Conservation (phyloP, 2,888 invertebrate genomes). For the Lasioglossum vierecki region DNA sequence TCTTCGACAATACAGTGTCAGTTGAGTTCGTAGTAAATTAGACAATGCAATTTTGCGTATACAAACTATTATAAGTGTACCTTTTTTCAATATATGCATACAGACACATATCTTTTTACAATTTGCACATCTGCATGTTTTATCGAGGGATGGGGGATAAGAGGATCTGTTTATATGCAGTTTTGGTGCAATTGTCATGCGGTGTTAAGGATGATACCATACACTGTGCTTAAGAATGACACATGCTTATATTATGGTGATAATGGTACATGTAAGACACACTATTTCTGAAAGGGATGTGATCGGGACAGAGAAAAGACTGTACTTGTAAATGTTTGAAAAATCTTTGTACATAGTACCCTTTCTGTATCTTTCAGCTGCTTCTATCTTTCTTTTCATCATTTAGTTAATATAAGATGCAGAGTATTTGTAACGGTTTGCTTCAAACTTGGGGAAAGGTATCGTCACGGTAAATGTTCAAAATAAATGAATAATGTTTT, state of each 20-base stretch:
- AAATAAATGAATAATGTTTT: neutral
- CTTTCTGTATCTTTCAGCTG: constrained; percentile 68
- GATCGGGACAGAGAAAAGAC: constrained; percentile 20
- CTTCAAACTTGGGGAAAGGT: neutral
- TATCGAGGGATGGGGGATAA: neutral
- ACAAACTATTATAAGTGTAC: neutral
- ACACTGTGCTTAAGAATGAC: constrained; percentile 33
- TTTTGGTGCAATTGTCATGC: constrained; percentile 8
- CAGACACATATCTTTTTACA: constrained; percentile 3
- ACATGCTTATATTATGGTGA: constrained; percentile 50
- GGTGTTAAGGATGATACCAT: constrained; percentile 8
- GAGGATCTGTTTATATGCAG: constrained; percentile 12
- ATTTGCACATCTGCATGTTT: constrained; percentile 48
- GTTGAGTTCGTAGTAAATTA: neutral
- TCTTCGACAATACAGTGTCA: neutral
- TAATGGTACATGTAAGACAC: constrained; percentile 36
- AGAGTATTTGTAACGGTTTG: constrained; percentile 57
- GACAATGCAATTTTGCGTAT: neutral
- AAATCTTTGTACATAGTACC: constrained; percentile 51
- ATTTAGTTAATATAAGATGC: constrained; percentile 28
- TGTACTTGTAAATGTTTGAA: constrained; percentile 25
- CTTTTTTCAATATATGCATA: neutral
- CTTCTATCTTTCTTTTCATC: constrained; percentile 59
- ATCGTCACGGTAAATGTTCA: neutral
- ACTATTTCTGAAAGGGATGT: constrained; percentile 31